Evolutionary conservation across 2,888 invertebrate species (phyloP), one percentile per base, ranked within the genome.

Genomic region (Eupithecia inturbata): DNA sequence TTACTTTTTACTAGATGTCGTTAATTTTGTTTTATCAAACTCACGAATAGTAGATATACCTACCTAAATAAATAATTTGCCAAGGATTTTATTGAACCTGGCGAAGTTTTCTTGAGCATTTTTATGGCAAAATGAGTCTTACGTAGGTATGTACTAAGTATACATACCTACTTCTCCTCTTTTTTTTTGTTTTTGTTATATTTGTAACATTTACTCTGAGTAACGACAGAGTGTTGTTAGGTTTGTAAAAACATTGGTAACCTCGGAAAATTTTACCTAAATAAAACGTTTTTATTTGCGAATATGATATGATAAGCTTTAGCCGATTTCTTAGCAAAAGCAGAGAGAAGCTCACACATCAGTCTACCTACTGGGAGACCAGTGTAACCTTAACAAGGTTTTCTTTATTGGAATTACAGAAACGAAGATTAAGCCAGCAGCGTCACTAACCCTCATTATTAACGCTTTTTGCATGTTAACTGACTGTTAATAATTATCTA

Each of bases 371-470:
- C 10, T 22, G 49, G 49, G 4, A 57, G 22, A 57, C 26, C 57
- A 14, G 57, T 14, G 22, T 0, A 26, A 26, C 26, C 22, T 26
- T 22, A 12, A 22, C 1, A 49, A 22, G 3, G 22, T 22, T 53
- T 22, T 39, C 39, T 41, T 45, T 45, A 22, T 19, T 19, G 14
- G 3, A 39, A 64, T 36, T 39, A 4, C 53, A 41, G 71, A 70
- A 75, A 80, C 82, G 88, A 39, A 89, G 89, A 89, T 88, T 89
- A 92, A 86, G 85, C 82, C 80, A 83, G 88, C 85, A 90, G 88
- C 87, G 81, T 87, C 86, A 92, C 91, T 91, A 91, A 91, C 88
- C 87, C 87, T 90, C 92, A 93, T 91, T 28, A 92, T 85, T 93
- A 93, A 93, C 82, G 93, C 93, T 92, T 89, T 78, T 36, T 71